These are phyloP conservation scores for Oceanites oceanicus DNA, from an alignment of 2,113 vertebrate species.

Conservation along the genomic window DNA sequence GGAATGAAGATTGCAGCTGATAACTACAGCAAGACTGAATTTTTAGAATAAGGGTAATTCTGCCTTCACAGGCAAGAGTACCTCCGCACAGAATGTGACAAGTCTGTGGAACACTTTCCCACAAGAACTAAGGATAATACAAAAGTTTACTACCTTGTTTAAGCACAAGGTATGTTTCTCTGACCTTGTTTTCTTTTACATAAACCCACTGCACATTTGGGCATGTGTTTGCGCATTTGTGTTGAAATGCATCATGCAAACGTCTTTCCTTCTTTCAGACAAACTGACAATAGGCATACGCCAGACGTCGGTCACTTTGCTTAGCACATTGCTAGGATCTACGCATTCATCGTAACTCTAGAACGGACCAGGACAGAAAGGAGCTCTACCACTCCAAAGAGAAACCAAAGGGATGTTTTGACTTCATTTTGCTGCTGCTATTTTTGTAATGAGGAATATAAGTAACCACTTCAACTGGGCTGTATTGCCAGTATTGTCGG, in stretches of 20 bases:
- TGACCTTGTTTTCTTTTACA: background rate
- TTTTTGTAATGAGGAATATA: background rate
- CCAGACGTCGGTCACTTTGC: accelerated
- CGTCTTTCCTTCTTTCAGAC: background rate
- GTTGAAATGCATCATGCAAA: background rate
- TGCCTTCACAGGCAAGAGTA: background rate
- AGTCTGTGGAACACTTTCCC: background rate
- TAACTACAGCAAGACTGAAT: background rate
- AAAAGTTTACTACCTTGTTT: background rate
- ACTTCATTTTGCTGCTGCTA: background rate
- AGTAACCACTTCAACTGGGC: background rate
- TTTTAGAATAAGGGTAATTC: background rate
- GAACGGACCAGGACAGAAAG: background rate
- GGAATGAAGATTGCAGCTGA: background rate
- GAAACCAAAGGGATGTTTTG: background rate
- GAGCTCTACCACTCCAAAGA: background rate
- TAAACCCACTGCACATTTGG: background rate
- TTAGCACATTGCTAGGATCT: background rate
- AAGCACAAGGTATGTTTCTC: background rate
- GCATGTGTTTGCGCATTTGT: accelerated
- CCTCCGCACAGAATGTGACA: background rate
- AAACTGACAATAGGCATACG: background rate
- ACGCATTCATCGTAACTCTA: background rate
- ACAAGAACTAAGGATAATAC: background rate
- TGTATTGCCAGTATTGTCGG: background rate